These are phyloP conservation scores for Periphyllus acericola DNA, from an alignment of 2,888 invertebrate genomes.

Conservation along the genomic window DNA sequence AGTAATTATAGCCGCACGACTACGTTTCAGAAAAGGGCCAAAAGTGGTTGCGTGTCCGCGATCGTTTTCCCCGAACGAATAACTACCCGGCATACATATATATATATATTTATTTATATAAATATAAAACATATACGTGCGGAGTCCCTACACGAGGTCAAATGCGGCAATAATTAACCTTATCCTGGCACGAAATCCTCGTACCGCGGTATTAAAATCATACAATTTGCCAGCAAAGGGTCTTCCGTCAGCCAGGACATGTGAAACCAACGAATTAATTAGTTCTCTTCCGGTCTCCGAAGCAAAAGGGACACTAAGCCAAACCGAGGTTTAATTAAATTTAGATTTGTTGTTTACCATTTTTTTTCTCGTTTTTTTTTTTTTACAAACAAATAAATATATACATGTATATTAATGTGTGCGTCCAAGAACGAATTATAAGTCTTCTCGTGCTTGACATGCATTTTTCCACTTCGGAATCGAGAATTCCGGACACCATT, in stretches of 20 bases:
- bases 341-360: conserved; percentile 24
- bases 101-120: too few relatives aligned
- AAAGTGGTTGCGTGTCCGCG: conserved; percentile 2
- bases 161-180: conserved; percentile 35
- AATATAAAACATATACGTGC: not conserved
- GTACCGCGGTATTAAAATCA: conserved; percentile 26
- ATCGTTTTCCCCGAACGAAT: not conserved
- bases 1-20: not conserved
- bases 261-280: conserved; percentile 40
- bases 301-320: not conserved
- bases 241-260: conserved; percentile 38
- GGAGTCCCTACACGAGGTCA: not conserved
- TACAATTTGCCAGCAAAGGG: conserved; percentile 27
- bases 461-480: not conserved
- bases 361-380: not conserved
- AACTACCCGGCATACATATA: not conserved
- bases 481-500: not conserved
- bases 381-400: not conserved
- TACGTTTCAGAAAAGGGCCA: not conserved
- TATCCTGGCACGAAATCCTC: conserved; percentile 15
- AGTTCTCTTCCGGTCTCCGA: conserved; percentile 24
- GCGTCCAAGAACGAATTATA: not conserved
- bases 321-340: conserved; percentile 43
- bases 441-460: not conserved
- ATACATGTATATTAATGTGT: too few relatives aligned